Evolutionary conservation across 2,888 invertebrate species (phyloP).

Genomic region (Gnatocerus cornutus): DNA sequence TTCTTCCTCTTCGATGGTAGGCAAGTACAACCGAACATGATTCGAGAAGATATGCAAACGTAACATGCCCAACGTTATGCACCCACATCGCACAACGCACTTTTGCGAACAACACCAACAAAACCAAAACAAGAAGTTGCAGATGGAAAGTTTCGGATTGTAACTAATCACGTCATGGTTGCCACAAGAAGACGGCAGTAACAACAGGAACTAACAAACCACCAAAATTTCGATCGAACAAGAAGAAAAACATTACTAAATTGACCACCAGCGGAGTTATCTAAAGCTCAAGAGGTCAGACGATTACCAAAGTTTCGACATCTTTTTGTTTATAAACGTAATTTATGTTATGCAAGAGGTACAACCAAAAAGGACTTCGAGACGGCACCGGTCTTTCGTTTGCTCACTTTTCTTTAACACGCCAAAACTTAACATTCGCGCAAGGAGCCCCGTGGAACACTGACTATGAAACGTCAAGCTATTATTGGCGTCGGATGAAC

Average conservation of each 20-base stretch:
- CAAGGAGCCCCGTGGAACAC: slow-evolving; percentile 39
- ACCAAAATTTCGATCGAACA: slow-evolving; percentile 13
- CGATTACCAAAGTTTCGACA: slow-evolving; percentile 30
- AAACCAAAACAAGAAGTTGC: not conserved
- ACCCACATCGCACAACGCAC: slow-evolving; percentile 62
- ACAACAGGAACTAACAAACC: slow-evolving; percentile 7
- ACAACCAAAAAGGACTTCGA: too few relatives aligned
- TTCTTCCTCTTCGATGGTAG: slow-evolving; percentile 74
- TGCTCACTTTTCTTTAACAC: slow-evolving; percentile 7
- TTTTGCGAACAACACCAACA: not conserved
- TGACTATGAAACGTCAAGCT: slow-evolving; percentile 50
- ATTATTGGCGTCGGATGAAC: slow-evolving; percentile 55
- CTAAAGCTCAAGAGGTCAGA: slow-evolving; percentile 26
- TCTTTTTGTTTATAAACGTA: not conserved
- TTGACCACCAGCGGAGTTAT: slow-evolving; percentile 24
- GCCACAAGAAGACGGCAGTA: not conserved
- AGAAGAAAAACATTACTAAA: slow-evolving; percentile 24
- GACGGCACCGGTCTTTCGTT: not conserved
- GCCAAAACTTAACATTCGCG: slow-evolving; percentile 26
- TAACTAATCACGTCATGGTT: slow-evolving; percentile 16
- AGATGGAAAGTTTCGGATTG: too few relatives aligned
- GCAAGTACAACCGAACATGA: slow-evolving; percentile 78
- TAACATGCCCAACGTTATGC: slow-evolving; percentile 88
- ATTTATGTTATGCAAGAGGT: too few relatives aligned
- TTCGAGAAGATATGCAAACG: slow-evolving; percentile 89